Evolutionary conservation across 2,113 vertebrate genomes (phyloP), one percentile per base, ranked within the genome.

Genomic region (Hippocampus comes): DNA sequence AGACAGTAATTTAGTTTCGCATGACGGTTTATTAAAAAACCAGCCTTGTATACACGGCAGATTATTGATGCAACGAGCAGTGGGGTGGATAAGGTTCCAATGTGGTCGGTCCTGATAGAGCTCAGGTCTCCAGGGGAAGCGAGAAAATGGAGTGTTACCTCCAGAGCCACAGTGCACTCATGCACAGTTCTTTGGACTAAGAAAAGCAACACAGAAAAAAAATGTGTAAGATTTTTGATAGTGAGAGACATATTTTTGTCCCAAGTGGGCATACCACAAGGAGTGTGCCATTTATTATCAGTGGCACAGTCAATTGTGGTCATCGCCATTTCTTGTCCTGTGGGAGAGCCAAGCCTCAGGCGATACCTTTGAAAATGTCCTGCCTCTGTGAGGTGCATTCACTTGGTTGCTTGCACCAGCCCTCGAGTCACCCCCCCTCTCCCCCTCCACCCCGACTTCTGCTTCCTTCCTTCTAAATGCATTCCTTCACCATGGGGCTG

Each of bases 1-100:
- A 93, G 86, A 91, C 91, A 89, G 84, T 87, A 90, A 89, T 91
- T 92, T 89, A 90, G 91, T 89, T 91, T 91, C 82, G 79, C 89
- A 91, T 92, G 89, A 90, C 63, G n/a, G 77, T 83, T 90, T 91
- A 88, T 89, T 89, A 87, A 89, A 88, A 89, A 73, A 87, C 78
- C 82, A 80, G 70, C n/a, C 78, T 83, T 91, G 87, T 89, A 79
- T 89, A 89, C 80, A 88, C 86, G 90, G 81, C 75, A 55, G 82
- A 78, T 87, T 88, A 87, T 87, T 90, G 84, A 89, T 87, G 86
- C 76, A 60, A 80, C n/a, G 83, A 83, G 82, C 85, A 77, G 78
- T 81, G 68, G 77, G 70, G 72, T 86, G 87, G 89, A 90, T 89
- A 77, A 78, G 72, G 83, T 91, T 90, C 84, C 88, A 87, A 74